Conservation (phyloP, 2,797 vertebrate genomes). For the Anguilla obscura region DNA sequence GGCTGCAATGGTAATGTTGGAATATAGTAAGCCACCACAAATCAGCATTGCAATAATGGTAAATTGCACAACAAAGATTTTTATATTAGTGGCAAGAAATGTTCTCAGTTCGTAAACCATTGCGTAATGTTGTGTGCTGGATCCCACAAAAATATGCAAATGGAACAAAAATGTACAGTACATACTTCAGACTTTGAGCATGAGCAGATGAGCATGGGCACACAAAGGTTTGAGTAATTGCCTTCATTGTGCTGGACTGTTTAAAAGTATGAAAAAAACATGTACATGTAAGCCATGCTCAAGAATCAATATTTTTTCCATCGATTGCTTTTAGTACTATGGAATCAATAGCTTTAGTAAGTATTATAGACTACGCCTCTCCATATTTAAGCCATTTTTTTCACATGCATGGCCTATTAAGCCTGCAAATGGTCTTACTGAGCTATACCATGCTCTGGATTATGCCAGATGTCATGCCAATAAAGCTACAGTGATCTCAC, state of each 20-base stretch:
- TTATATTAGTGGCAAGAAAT: slow-evolving; percentile 2
- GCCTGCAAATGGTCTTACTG: no score
- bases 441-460: no score
- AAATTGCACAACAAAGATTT: background rate
- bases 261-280: background rate
- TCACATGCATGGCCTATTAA: no score
- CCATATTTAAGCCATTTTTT: no score
- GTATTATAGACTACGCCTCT: background rate
- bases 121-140: background rate
- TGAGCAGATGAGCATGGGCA: background rate
- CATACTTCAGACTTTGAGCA: background rate
- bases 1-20: no score
- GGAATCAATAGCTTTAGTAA: background rate
- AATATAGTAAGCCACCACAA: no score
- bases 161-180: background rate
- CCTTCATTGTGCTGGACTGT: background rate
- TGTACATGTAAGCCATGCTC: background rate
- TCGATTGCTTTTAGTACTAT: background rate
- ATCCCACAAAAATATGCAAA: background rate
- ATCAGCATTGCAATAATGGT: no score
- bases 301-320: background rate
- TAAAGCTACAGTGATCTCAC: no score
- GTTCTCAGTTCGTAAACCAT: background rate
- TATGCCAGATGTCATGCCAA: no score
- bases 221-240: background rate